These are phyloP conservation scores for Apantesis nais DNA, from an alignment of 2,888 invertebrate genomes.

Conservation along the genomic window DNA sequence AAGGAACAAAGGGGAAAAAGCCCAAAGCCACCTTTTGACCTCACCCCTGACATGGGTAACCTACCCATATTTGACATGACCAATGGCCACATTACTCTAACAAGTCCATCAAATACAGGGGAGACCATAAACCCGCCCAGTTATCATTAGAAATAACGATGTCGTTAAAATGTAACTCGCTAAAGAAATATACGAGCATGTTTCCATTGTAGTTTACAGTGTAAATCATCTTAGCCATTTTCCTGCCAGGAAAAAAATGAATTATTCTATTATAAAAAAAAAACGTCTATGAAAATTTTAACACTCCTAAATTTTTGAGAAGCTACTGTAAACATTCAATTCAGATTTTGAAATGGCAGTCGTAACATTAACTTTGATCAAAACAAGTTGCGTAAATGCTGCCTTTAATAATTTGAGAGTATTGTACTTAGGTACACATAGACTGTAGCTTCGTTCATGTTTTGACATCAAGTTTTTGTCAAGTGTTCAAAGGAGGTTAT, in stretches of 20 bases:
- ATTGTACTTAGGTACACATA: background rate
- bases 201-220: constrained; percentile 15
- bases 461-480: constrained; percentile 27
- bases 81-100: constrained; percentile 25
- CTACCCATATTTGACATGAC: constrained; percentile 22
- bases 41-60: constrained; percentile 15
- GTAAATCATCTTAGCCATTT: constrained; percentile 2
- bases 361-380: background rate
- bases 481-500: constrained; percentile 21
- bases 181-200: constrained; percentile 15
- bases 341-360: background rate
- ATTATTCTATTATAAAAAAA: background rate
- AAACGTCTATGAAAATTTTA: background rate
- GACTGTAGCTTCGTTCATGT: constrained; percentile 17
- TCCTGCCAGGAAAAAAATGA: background rate
- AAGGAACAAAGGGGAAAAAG: constrained; percentile 26
- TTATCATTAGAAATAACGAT: constrained; percentile 28
- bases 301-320: background rate
- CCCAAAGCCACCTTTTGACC: constrained; percentile 27
- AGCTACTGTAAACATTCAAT: background rate
- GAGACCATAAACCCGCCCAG: constrained; percentile 19
- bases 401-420: background rate
- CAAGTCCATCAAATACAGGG: constrained; percentile 31
- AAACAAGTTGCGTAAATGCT: background rate
- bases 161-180: constrained; percentile 28